These are phyloP conservation scores for Notarius quadriscutis DNA, from an alignment of 2,113 vertebrate species.

Conservation along the genomic window DNA sequence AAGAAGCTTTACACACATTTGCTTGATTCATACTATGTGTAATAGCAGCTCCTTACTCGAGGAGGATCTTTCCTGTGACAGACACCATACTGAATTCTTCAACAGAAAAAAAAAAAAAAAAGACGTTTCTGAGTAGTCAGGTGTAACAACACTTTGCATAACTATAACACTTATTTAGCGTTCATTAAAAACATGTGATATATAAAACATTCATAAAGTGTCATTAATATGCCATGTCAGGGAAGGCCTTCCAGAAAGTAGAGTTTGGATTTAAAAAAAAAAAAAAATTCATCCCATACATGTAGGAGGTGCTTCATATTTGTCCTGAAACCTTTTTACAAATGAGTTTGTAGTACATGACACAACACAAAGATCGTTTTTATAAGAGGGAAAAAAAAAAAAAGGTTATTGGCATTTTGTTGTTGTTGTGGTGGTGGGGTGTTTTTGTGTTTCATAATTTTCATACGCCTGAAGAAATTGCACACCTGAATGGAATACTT, in stretches of 20 bases:
- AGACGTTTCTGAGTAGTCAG: background rate
- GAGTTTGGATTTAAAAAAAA: no score
- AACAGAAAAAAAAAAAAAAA: background rate
- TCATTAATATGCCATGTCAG: background rate
- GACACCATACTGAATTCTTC: background rate
- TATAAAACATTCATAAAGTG: conserved; percentile 17
- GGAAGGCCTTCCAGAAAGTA: background rate
- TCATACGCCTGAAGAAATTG: background rate
- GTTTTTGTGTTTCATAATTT: background rate
- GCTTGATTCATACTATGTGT: background rate
- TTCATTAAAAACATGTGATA: conserved; percentile 7
- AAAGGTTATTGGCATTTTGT: background rate
- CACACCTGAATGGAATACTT: background rate
- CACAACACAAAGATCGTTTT: background rate
- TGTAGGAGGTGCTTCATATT: background rate
- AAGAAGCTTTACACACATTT: background rate
- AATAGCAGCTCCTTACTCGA: background rate
- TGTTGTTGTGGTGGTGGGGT: background rate
- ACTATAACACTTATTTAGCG: background rate
- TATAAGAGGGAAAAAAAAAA: background rate
- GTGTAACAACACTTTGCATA: conserved; percentile 17
- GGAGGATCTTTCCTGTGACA: conserved; percentile 15
- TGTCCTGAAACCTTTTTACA: conserved; percentile 9
- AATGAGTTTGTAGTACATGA: background rate
- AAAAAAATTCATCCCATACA: background rate